Base-by-base conservation (phyloP, 1,140 invertebrate species). In the Drosophila ironensis region DNA sequence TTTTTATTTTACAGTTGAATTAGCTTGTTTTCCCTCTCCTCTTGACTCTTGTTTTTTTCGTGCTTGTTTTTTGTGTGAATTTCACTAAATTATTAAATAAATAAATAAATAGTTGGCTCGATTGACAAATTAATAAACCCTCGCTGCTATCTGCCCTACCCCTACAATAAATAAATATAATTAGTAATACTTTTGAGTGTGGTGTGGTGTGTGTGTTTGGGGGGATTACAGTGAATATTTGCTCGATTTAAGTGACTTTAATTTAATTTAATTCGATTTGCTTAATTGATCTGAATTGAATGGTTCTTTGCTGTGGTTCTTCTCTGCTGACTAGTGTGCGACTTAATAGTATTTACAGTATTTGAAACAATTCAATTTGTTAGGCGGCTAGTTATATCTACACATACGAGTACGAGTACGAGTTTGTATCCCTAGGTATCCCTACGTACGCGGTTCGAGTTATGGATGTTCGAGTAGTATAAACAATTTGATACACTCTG, bases 311-410 rank as follows among this genome's bases (percentile, higher is more conserved):
- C 52, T 86, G 60, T 63, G 70, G 54, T 64, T 81, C 54, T 52
- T 6, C 6, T 28, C 14, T 33, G 30, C 30, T 33, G 80, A 84
- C 80, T 84, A 84, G 78, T 78, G 80, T 78, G 80, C 80, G 69
- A 86, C 80, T 86, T 84, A 84, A 84, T 74, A 71, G 63, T 84
- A 84, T 84, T 84, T 86, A 86, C 77, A 82, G n/a, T n/a, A 84
- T 75, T 81, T 54, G 33, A 70, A 80, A 78, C 75, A 80, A 80
- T 82, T 81, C 75, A 80, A 80, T 82, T 81, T 82, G 68, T 81
- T 81, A 81, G 40, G 52, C 35, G 38, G 37, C 72, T 75, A 75
- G 45, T 73, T 48, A 53, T 27, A 40, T 25, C 48, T 72, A 63
- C 22, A 47, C 20, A 27, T 37, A 28, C 4, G 14, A 12, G 37